Evolutionary conservation across 2,797 vertebrate genomes (phyloP).

Genomic region (Zenarchopterus dispar): DNA sequence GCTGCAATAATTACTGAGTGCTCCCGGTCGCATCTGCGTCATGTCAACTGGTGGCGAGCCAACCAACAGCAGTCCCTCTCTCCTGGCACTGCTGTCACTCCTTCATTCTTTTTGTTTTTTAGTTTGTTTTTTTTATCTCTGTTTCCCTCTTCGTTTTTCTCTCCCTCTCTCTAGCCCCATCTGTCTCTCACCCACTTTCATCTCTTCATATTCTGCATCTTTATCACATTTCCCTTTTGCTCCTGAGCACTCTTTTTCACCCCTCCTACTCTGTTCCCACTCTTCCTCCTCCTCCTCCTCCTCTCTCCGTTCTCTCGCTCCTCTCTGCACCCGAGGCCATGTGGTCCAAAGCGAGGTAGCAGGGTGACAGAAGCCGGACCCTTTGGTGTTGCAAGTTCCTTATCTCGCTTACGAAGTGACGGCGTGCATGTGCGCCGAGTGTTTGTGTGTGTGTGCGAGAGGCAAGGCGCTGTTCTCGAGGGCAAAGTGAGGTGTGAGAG

Average conservation of each 20-base stretch:
- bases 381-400: conserved; percentile 76
- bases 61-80: conserved; percentile 71
- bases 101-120: conserved; percentile 30
- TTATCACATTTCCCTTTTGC: conserved; percentile 60
- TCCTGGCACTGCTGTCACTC: conserved; percentile 59
- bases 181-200: conserved; percentile 69
- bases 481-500: conserved; percentile 83
- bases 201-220: conserved; percentile 62
- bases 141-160: conserved; percentile 56
- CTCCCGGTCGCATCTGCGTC: conserved; percentile 76
- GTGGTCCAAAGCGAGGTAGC: conserved; percentile 72
- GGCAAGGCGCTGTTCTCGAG: conserved; percentile 76
- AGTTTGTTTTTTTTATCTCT: conserved; percentile 18
- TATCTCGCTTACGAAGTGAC: conserved; percentile 76
- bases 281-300: conserved; percentile 50
- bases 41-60: conserved; percentile 73
- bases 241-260: conserved; percentile 56
- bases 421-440: conserved; percentile 39
- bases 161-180: conserved; percentile 68
- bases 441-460: conserved; percentile 36
- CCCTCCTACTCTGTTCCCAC: conserved; percentile 71
- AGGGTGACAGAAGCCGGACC: conserved; percentile 77
- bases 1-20: conserved; percentile 69
- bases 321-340: conserved; percentile 65
- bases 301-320: conserved; percentile 56